These are phyloP conservation scores for Cyphomyrmex costatus DNA, from an alignment of 1,140 invertebrate species.

Conservation along the genomic window DNA sequence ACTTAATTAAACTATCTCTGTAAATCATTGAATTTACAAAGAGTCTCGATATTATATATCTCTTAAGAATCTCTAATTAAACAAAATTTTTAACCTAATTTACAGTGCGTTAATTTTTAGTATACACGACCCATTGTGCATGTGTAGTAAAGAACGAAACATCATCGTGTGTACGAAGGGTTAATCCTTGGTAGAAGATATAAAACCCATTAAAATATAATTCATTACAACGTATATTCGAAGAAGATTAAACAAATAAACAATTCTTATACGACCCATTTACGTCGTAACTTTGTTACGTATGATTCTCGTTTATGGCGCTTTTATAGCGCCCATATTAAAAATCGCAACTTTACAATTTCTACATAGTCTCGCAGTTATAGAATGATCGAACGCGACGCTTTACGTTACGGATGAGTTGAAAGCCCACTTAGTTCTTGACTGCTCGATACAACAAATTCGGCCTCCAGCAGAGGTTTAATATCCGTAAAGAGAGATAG, in stretches of 20 bases:
- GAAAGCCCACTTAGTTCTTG: constrained; percentile 44
- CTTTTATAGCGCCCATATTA: background rate
- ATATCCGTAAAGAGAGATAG: constrained; percentile 59
- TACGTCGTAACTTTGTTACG: background rate
- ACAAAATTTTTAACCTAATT: background rate
- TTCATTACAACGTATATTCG: background rate
- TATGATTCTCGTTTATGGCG: background rate
- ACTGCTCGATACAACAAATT: constrained; percentile 53
- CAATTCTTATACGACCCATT: background rate
- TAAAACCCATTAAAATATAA: background rate
- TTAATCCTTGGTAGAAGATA: background rate
- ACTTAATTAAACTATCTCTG: background rate
- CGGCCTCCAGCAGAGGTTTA: constrained; percentile 27
- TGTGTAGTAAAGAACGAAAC: too few relatives aligned
- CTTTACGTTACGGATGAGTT: constrained; percentile 46
- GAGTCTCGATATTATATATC: background rate
- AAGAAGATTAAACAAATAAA: constrained; percentile 5
- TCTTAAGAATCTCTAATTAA: background rate
- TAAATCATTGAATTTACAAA: background rate
- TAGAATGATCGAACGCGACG: constrained; percentile 12
- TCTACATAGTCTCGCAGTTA: background rate
- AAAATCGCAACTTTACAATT: constrained; percentile 51
- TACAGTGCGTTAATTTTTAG: background rate
- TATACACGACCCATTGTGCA: too few relatives aligned
- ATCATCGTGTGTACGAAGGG: too few relatives aligned